Evolutionary conservation across 2,888 invertebrate genomes (phyloP), one percentile per base, ranked within the genome.

Genomic region (Clusia tigrina): DNA sequence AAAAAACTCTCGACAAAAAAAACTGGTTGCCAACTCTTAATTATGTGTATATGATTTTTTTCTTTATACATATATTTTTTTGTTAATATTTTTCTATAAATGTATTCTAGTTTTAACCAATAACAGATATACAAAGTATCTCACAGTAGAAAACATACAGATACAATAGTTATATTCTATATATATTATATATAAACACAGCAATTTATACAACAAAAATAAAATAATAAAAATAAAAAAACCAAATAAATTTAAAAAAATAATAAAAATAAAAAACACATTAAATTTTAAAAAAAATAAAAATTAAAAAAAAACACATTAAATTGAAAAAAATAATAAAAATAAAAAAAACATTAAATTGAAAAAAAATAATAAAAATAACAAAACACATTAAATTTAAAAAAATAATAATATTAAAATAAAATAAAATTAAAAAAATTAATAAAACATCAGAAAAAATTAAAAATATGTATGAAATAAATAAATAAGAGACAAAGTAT

Each of bases 11-110:
- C 12, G 12, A 52, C 9, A 52, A 17, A 17, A 57, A 57, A 10
- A 25, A 48, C 25, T 2, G 38, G 17, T 23, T 10, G 37, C 32
- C n/a, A 59, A 59, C n/a, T n/a, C n/a, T n/a, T n/a, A n/a, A n/a
- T n/a, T n/a, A n/a, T n/a, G n/a, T n/a, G n/a, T n/a, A n/a, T n/a
- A n/a, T n/a, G n/a, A n/a, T n/a, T n/a, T n/a, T n/a, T n/a, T n/a
- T n/a, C n/a, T n/a, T n/a, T n/a, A n/a, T n/a, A n/a, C n/a, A n/a
- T n/a, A n/a, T n/a, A n/a, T n/a, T n/a, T n/a, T n/a, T n/a, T n/a
- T n/a, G n/a, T n/a, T n/a, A n/a, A n/a, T n/a, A n/a, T n/a, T n/a
- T n/a, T n/a, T n/a, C n/a, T n/a, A n/a, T n/a, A n/a, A n/a, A n/a
- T n/a, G n/a, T n/a, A n/a, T n/a, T n/a, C n/a, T n/a, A n/a, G n/a